Conservation (phyloP, 1,140 invertebrate genomes). For the Paracyclopina nana region DNA sequence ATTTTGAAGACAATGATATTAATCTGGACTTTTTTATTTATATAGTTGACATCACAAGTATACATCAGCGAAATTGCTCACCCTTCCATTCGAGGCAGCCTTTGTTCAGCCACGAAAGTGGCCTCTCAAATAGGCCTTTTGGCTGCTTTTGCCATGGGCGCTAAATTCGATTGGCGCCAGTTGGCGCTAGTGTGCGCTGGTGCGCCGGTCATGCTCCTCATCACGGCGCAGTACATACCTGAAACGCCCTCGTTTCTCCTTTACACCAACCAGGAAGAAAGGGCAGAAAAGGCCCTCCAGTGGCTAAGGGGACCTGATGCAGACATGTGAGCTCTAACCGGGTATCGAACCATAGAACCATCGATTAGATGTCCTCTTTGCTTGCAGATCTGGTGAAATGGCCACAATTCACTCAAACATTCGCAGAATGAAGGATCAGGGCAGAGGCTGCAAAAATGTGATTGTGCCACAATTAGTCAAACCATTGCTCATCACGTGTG, state of each 20-base stretch:
- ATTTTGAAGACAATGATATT: too few relatives aligned
- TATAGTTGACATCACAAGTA: too few relatives aligned
- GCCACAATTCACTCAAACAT: constrained; percentile 44
- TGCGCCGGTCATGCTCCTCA: constrained; percentile 34
- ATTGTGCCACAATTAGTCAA: constrained; percentile 27
- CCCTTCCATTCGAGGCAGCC: constrained; percentile 55
- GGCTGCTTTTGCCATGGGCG: constrained; percentile 53
- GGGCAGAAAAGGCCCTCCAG: constrained; percentile 48
- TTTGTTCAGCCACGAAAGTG: constrained; percentile 63
- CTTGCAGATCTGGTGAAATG: constrained; percentile 36
- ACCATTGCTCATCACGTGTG: constrained; percentile 54
- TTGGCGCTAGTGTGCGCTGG: constrained; percentile 49
- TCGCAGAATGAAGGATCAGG: constrained; percentile 23
- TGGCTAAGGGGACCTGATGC: constrained; percentile 50
- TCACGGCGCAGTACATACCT: constrained; percentile 35
- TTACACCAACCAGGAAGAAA: constrained; percentile 45
- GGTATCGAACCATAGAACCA: too few relatives aligned
- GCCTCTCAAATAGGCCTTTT: constrained; percentile 62
- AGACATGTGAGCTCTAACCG: constrained; percentile 41
- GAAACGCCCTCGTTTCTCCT: constrained; percentile 62
- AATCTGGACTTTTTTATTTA: too few relatives aligned
- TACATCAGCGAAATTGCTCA: constrained; percentile 78
- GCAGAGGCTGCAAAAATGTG: constrained; percentile 19
- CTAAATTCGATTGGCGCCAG: constrained; percentile 56
- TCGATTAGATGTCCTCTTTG: too few relatives aligned